Evolutionary conservation across 2,113 vertebrate genomes (phyloP).

Genomic region (Halichoeres trimaculatus): DNA sequence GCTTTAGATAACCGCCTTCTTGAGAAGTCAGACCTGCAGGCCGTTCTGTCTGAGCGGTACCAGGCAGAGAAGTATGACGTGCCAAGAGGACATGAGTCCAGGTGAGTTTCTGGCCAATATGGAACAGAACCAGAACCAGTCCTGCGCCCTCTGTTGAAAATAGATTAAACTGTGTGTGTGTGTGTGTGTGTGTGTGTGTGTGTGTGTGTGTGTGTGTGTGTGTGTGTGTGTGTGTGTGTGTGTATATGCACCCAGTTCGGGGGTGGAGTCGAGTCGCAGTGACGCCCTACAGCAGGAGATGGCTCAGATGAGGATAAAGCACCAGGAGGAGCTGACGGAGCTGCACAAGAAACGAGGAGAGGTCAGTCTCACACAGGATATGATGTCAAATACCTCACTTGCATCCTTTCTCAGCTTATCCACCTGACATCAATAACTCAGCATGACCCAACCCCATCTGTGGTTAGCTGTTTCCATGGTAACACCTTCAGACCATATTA

Average conservation of each 20-base stretch:
- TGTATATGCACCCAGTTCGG: constrained; percentile 74
- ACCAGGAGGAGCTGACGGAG: constrained; percentile 97
- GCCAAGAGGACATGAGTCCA: constrained; percentile 90
- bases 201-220: neutral
- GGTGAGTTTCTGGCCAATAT: constrained; percentile 77
- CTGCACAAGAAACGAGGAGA: constrained; percentile 98
- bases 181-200: neutral
- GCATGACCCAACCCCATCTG: no score
- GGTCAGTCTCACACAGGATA: constrained; percentile 77
- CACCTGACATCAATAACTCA: no score
- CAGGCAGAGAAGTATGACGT: constrained; percentile 93
- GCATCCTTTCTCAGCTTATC: no score
- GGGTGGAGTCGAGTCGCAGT: constrained; percentile 83
- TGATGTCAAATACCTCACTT: no score
- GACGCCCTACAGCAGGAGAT: constrained; percentile 92
- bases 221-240: neutral
- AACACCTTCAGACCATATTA: no score
- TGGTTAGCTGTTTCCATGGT: no score
- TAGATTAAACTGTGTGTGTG: neutral
- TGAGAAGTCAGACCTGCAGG: constrained; percentile 94
- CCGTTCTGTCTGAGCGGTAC: constrained; percentile 92
- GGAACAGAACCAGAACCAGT: neutral
- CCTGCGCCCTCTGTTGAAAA: neutral
- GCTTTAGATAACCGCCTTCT: constrained; percentile 92
- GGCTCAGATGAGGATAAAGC: constrained; percentile 92